Conservation (phyloP, 2,888 invertebrate species). For the Standfussiana lucernea region DNA sequence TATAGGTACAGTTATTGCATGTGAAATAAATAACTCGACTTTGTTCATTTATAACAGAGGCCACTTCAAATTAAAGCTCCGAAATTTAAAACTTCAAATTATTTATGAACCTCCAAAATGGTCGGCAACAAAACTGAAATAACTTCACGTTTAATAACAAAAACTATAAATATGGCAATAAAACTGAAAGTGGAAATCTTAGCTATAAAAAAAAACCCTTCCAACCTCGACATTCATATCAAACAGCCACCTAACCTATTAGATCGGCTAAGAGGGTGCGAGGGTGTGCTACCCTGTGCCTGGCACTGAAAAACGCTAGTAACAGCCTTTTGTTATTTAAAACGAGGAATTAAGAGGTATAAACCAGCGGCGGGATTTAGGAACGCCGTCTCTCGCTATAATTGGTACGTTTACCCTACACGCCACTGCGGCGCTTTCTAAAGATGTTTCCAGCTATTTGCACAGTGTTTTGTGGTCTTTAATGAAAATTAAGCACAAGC, state of each 20-base stretch:
- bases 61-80: constrained; percentile 7
- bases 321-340: constrained; percentile 85
- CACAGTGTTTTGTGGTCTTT: constrained; percentile 56
- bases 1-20: constrained; percentile 13
- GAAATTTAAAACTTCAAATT: constrained; percentile 8
- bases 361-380: constrained; percentile 70
- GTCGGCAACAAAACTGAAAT: constrained; percentile 22
- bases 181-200: constrained; percentile 64
- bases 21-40: constrained; percentile 6
- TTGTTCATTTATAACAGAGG: background rate
- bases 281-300: constrained; percentile 80
- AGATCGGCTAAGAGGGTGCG: constrained; percentile 76
- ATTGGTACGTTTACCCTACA: constrained; percentile 76
- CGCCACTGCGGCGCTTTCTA: constrained; percentile 57
- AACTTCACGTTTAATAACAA: constrained; percentile 31
- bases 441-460: constrained; percentile 61
- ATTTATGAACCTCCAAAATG: constrained; percentile 20
- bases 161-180: constrained; percentile 60
- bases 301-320: constrained; percentile 81
- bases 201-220: constrained; percentile 66
- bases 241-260: constrained; percentile 75
- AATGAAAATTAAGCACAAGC: constrained; percentile 33
- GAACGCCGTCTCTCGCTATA: constrained; percentile 67
- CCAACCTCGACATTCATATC: constrained; percentile 64
- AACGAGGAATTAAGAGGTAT: constrained; percentile 82